Conservation (phyloP, 1,140 invertebrate genomes). For the Charaxes varanes region DNA sequence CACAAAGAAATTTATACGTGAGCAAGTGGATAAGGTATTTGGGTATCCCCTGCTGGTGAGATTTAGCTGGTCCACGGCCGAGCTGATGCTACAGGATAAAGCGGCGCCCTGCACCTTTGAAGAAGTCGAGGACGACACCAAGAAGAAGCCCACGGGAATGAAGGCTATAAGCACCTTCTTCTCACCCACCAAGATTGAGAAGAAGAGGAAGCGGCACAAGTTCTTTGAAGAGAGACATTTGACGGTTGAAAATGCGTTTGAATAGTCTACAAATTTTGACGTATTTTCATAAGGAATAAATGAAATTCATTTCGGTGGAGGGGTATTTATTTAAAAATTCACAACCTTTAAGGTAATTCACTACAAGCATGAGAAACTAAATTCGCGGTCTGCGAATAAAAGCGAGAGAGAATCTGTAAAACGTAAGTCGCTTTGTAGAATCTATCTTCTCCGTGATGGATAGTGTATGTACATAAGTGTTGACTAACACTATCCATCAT, state of each 20-base stretch:
- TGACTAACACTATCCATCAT: too few species aligned
- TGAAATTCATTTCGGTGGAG: slow-evolving; percentile 12
- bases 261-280: slow-evolving; percentile 26
- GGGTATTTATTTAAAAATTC: too few species aligned
- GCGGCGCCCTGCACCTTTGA: slow-evolving; percentile 81
- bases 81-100: slow-evolving; percentile 84
- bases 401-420: too few species aligned
- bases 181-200: slow-evolving; percentile 47
- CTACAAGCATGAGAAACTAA: too few species aligned
- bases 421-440: too few species aligned
- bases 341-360: too few species aligned
- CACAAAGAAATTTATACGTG: slow-evolving; percentile 93
- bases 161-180: slow-evolving; percentile 78
- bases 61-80: slow-evolving; percentile 98
- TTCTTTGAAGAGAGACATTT: slow-evolving; percentile 77
- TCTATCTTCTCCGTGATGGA: too few species aligned
- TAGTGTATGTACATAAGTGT: too few species aligned
- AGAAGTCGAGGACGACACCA: slow-evolving; percentile 77
- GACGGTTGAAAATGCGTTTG: slow-evolving; percentile 53
- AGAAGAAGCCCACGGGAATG: slow-evolving; percentile 56
- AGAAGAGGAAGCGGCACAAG: slow-evolving; percentile 70
- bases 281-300: too few species aligned
- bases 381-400: too few species aligned
- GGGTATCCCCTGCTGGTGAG: slow-evolving; percentile 96
- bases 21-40: slow-evolving; percentile 92